Evolutionary conservation across 2,888 invertebrate genomes (phyloP), one percentile per base, ranked within the genome.

Genomic region (Timema cristinae): DNA sequence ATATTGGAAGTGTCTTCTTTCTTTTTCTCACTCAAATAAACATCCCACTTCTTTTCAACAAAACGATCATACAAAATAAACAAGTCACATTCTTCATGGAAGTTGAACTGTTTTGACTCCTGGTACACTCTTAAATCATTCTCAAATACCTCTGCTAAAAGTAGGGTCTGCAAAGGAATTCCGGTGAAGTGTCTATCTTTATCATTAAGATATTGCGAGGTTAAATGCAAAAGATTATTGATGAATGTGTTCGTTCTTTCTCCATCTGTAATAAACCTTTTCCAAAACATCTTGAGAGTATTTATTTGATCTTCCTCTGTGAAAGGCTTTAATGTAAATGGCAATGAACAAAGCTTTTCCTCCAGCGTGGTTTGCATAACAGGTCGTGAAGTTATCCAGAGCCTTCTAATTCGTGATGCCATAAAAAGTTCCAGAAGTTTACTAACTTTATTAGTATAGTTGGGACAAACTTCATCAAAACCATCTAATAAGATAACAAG

Each of bases 61-160:
- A 73, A 73, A 4, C 32, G 63, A 13, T 67, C 56, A 32, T 70
- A 73, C 5, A 73, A 52, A 4, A 50, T 11, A 50, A 68, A 13
- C 50, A 70, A 11, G 51, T 73, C 67, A 32, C 70, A 54, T 16
- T 52, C 49, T 50, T 67, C 47, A 11, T 70, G 66, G 7, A 73
- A 52, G 10, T 59, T n/a, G 48, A 16, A 32, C n/a, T 54, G 47
- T 15, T 61, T 67, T 15, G 50, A 51, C 32, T 11, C 66, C 6
- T 16, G 51, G n/a, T 68, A 68, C 32, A 47, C 50, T 15, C 11
- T 16, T 7, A 67, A 63, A 10, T 72, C 32, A 15, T 67, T 61
- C n/a, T 59, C 68, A 61, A 70, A 73, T 10, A 54, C 51, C 32
- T 73, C 72, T 11, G 69, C 72, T 11, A 73, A 49, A 61, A 73